A percentile compares a stretch with the other conserved stretches of the same genome.
Evolutionary conservation across 1,140 invertebrate genomes (phyloP).

Genomic region (Vanessa atalanta): DNA sequence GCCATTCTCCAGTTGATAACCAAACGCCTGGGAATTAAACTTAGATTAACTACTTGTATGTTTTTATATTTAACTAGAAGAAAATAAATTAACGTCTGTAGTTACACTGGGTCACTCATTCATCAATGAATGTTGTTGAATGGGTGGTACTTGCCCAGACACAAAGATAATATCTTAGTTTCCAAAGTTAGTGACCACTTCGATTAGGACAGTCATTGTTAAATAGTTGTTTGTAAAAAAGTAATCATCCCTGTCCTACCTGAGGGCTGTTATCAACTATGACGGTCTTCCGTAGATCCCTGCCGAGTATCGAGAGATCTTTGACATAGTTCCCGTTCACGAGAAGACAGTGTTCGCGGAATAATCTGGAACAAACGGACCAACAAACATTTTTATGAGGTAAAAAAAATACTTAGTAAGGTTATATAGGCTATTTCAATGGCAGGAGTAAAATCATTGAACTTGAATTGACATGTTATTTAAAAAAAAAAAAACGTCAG

Average conservation of each 20-base stretch:
- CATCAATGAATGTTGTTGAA: too few species aligned
- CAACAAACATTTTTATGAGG: too few species aligned
- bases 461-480: too few species aligned
- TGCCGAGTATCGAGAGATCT: slow-evolving; percentile 94
- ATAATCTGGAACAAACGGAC: slow-evolving; percentile 83
- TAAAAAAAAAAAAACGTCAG: too few species aligned
- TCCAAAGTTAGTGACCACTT: too few species aligned
- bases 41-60: background rate
- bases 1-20: slow-evolving; percentile 93
- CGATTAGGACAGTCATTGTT: background rate
- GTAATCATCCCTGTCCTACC: slow-evolving; percentile 79
- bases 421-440: too few species aligned
- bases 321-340: slow-evolving; percentile 99
- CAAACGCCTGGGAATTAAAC: slow-evolving; percentile 73
- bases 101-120: too few species aligned
- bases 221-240: background rate
- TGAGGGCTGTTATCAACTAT: slow-evolving; percentile 79
- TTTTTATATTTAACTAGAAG: background rate
- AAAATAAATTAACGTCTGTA: too few species aligned
- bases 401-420: too few species aligned
- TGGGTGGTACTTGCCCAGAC: too few species aligned
- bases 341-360: slow-evolving; percentile 97
- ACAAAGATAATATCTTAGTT: too few species aligned
- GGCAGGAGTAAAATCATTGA: too few species aligned
- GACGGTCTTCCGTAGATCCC: slow-evolving; percentile 90